phyloP scores from a whole-genome alignment of 2,888 invertebrate genomes.

The Drosophila mimetica region DNA sequence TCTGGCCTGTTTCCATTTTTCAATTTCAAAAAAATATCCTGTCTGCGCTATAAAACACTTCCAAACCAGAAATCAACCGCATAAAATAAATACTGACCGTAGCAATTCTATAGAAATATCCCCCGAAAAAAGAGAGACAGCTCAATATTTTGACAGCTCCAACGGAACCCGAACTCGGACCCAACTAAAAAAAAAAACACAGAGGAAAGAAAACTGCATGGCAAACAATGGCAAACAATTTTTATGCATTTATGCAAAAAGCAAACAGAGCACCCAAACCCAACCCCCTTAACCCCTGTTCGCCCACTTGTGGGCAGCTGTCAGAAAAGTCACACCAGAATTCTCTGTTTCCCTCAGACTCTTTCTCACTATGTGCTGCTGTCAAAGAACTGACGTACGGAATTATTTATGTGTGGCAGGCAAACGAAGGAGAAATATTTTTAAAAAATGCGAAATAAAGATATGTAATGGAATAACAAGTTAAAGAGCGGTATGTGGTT shows the following conservation, averaged over 20 bases:
- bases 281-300: conserved; percentile 5
- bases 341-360: conserved; percentile 22
- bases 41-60: conserved; percentile 46
- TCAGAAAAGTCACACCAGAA: conserved; percentile 75
- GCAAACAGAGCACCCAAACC: conserved; percentile 8
- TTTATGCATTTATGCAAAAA: conserved; percentile 80
- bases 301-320: conserved; percentile 48
- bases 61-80: conserved; percentile 32
- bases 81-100: conserved; percentile 44
- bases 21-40: conserved; percentile 48
- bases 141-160: conserved; percentile 77
- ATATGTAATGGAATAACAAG: conserved; percentile 16
- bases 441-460: background rate
- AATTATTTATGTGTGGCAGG: conserved; percentile 58
- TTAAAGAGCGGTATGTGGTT: background rate
- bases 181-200: conserved; percentile 11
- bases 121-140: conserved; percentile 62
- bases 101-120: conserved; percentile 42
- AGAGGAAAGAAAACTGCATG: conserved; percentile 38
- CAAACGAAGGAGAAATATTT: conserved; percentile 45
- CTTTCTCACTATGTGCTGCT: conserved; percentile 55
- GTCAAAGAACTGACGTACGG: conserved; percentile 69
- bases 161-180: conserved; percentile 37
- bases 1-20: conserved; percentile 30
- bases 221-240: conserved; percentile 76